These are phyloP conservation scores for Microtus montanus DNA, from an alignment of 2,113 vertebrate species.

Conservation along the genomic window DNA sequence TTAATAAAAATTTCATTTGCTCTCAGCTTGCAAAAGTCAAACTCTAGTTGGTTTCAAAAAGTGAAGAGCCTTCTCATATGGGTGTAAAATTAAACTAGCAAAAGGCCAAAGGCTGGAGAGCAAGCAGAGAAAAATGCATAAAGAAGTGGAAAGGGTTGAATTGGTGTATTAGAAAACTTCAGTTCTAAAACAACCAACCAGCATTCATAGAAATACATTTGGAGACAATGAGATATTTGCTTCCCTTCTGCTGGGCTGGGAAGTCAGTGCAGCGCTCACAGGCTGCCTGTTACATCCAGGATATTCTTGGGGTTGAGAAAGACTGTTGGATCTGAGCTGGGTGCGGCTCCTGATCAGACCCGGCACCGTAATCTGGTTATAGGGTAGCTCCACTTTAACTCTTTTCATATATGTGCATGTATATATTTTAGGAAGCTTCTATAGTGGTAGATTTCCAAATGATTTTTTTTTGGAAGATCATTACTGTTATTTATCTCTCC, in stretches of 20 bases:
- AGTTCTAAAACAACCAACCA: background rate
- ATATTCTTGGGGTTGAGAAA: background rate
- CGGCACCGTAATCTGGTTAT: no score
- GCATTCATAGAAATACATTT: background rate
- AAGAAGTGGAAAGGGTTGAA: background rate
- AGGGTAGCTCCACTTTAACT: no score
- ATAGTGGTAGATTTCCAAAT: no score
- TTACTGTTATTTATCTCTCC: no score
- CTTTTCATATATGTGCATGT: no score
- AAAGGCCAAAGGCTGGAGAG: constrained; percentile 57
- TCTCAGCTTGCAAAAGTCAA: constrained; percentile 46
- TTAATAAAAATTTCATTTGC: constrained; percentile 43
- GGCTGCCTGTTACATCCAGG: background rate
- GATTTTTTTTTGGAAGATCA: no score
- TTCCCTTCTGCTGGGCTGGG: background rate
- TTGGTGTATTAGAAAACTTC: background rate
- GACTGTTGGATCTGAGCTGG: background rate
- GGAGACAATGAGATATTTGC: background rate
- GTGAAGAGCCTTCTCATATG: background rate
- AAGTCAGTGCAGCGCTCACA: background rate
- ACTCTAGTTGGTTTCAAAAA: background rate
- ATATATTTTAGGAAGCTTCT: no score
- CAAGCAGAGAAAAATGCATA: background rate
- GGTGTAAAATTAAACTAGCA: constrained; percentile 1
- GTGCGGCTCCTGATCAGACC: background rate